Percentiles rank a stretch among this genome's conserved stretches.
phyloP scores from a whole-genome alignment of 2,888 invertebrate species.

The Acleris holmiana region DNA sequence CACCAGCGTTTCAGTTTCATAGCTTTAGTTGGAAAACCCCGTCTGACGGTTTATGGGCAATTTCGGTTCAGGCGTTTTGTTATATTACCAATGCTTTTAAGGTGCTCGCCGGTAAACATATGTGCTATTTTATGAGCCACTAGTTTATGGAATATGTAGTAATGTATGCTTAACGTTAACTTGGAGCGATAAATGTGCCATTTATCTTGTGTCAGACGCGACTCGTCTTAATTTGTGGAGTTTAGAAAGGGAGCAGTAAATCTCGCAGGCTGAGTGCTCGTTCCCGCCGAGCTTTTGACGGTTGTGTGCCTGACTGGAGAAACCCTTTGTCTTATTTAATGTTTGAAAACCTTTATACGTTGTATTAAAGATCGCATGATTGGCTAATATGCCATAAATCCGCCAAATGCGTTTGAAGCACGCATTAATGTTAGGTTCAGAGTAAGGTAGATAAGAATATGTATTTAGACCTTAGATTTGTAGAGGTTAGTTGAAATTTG shows the following conservation, averaged over 20 bases:
- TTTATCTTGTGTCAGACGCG: conserved; percentile 21
- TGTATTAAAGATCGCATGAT: too few relatives aligned
- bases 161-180: conserved; percentile 66
- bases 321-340: too few relatives aligned
- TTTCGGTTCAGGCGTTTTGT: conserved; percentile 85
- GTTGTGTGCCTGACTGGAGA: not conserved
- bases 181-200: conserved; percentile 38
- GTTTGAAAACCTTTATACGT: not conserved
- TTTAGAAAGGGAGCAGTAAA: conserved; percentile 7
- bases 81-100: conserved; percentile 85
- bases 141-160: conserved; percentile 78
- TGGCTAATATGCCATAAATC: too few relatives aligned
- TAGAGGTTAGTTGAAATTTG: too few relatives aligned
- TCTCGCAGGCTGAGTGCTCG: not conserved
- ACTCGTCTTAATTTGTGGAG: conserved; percentile 32
- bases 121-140: conserved; percentile 75
- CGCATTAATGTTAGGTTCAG: too few relatives aligned
- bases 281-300: not conserved
- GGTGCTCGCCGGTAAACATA: conserved; percentile 81
- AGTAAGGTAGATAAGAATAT: too few relatives aligned
- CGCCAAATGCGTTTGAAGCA: too few relatives aligned
- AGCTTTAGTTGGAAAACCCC: conserved; percentile 83
- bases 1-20: conserved; percentile 81
- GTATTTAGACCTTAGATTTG: too few relatives aligned
- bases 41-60: conserved; percentile 82